Evolutionary conservation across 1,140 invertebrate genomes (phyloP), one percentile per base, ranked within the genome.

Genomic region (Zaprionus gabonicus): DNA sequence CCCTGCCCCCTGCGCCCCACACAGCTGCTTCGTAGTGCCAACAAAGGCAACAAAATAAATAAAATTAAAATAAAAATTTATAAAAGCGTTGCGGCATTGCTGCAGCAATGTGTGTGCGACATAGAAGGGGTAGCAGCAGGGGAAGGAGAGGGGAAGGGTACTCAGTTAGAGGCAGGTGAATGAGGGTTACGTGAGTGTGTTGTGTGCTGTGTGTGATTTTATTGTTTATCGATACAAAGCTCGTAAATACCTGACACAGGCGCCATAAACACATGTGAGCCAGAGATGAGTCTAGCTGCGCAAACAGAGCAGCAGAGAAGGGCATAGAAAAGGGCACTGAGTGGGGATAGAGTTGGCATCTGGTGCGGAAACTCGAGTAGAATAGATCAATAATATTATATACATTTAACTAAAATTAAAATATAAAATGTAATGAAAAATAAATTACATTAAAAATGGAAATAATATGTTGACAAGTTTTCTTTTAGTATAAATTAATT

Each of bases 31-130:
- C 0, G 3, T 15, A 17, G 34, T 23, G 13, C 57, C 27, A 57
- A 10, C 60, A 53, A 71, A 44, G 59, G 55, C 60, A 67, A 72
- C 74, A 71, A 88, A 83, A 87, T 78, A 87, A 87, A 87, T 87
- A 88, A 87, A 87, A 87, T 88, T 88, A 84, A 88, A 88, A 84
- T 83, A 84, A 87, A 84, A 88, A 88, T 76, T 71, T 88, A 83
- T 71, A 87, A 86, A 82, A 82, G 70, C 77, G 25, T 51, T 58
- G 57, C 62, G 41, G 25, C 15, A 72, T 27, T 70, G 53, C 59
- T 76, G 68, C 55, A 59, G 28, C 28, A 71, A 53, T 15, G 25
- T n/a, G 27, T 34, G 27, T 34, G 13, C 13, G 5, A 13, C 38
- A 28, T 25, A 28, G 64, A 6, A 27, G 28, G n/a, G 38, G 23